Base-by-base conservation (phyloP, 2,797 vertebrate genomes). In the Delichon dasypus region DNA sequence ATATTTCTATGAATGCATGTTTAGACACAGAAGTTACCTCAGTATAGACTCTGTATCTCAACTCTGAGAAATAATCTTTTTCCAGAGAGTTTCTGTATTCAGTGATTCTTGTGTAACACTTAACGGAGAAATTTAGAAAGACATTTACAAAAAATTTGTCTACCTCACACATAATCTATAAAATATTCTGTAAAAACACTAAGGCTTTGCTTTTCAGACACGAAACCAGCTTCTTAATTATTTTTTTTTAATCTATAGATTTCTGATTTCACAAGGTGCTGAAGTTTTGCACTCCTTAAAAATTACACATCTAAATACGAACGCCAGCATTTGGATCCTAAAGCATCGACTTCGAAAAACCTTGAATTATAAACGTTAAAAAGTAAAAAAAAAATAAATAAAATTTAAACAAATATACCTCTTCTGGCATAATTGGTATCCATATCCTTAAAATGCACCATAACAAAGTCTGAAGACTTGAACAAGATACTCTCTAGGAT, bases 401-500 rank as follows among this genome's bases (percentile, higher is more conserved):
- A 71, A 47, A 9, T 66, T 78, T 57, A 64, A 81, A 81, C 54
- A 95, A 84, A 57, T 92, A 85, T 96, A 99, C 99, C 99, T 99
- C 99, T 99, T 96, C 98, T 98, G 85, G 99, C 99, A 51, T 98
- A 99, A 98, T 98, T 99, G 93, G 99, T 98, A 97, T 99, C 99
- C 97, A 99, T 99, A 94, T 99, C 99, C 98, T 99, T 99, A 98
- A 99, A 99, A 95, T 99, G 99, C 97, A 99, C 99, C 97, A 99
- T 98, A 51, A 99, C 99, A 55, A 99, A 99, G 93, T 99, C 99
- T 23, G 99, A 99, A 95, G 99, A 98, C 98, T 99, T 99, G 98
- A 99, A 99, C 94, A 99, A 98, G 92, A 99, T 99, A 97, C 98
- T 99, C 95, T 99, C 99, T 48, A 99, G 98, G 90, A 99, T 99